Percentiles rank a stretch among this genome's conserved stretches.
Evolutionary conservation across 2,888 invertebrate species (phyloP).

Genomic region (Cataglyphis altisquamis): DNA sequence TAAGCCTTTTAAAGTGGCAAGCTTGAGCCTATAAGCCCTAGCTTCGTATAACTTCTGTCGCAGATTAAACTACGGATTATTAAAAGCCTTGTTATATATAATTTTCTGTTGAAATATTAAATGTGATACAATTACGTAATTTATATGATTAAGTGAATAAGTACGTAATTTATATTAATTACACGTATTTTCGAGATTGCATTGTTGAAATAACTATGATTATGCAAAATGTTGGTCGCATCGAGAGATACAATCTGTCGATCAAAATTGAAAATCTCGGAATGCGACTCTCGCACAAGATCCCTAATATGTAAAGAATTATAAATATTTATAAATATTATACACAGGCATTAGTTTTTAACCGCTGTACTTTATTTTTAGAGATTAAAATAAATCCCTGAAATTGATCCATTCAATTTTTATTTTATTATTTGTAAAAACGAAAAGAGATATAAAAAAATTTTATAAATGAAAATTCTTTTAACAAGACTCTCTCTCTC

Average conservation of each 20-base stretch:
- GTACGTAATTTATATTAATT: neutral
- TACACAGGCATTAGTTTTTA: neutral
- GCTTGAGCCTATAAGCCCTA: neutral
- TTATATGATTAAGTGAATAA: neutral
- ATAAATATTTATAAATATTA: neutral
- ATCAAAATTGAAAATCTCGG: neutral
- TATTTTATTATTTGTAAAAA: neutral
- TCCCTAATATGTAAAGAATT: neutral
- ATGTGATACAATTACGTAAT: constrained; percentile 4
- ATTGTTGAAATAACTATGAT: constrained; percentile 68
- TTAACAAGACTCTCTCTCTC: neutral
- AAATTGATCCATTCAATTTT: neutral
- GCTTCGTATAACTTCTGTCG: constrained; percentile 2
- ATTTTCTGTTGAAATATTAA: constrained; percentile 3
- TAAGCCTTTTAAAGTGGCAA: constrained; percentile 9
- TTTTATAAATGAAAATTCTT: neutral
- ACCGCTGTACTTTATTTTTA: neutral
- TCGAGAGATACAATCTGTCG: constrained; percentile 14
- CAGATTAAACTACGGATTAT: neutral
- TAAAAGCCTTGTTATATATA: neutral
- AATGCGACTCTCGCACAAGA: neutral
- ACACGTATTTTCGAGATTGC: constrained; percentile 27
- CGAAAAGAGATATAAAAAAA: neutral
- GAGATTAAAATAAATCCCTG: neutral
- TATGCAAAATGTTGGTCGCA: constrained; percentile 67